phyloP scores from a whole-genome alignment of 2,113 vertebrate species.

The Tricholaema leucomelas region DNA sequence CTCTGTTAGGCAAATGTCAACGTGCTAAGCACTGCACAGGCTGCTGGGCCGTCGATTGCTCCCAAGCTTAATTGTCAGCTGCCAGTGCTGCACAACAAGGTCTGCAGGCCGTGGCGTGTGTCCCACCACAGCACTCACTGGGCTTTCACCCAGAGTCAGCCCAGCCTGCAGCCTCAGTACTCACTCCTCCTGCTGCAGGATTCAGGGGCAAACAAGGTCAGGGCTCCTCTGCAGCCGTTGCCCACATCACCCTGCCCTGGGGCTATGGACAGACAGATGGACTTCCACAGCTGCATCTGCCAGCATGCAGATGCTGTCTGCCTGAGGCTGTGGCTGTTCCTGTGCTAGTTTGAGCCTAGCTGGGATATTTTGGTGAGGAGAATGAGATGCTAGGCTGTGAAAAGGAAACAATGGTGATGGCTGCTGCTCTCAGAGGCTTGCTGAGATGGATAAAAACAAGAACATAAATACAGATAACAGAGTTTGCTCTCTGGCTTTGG shows the following conservation, averaged over 20 bases:
- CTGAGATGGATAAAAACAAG: too few species aligned
- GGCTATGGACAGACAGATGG: background rate
- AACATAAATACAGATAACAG: too few species aligned
- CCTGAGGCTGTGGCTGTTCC: background rate
- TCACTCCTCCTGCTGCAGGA: background rate
- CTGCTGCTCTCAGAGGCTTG: too few species aligned
- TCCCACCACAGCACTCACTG: background rate
- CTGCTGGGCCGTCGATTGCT: background rate
- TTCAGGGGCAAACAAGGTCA: accelerated
- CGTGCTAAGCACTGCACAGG: background rate
- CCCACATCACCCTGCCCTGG: background rate
- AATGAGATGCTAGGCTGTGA: too few species aligned
- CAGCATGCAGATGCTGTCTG: accelerated
- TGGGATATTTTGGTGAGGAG: too few species aligned
- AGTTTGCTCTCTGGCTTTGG: too few species aligned
- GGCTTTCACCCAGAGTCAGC: background rate
- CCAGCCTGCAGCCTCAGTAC: background rate
- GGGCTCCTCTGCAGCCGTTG: accelerated
- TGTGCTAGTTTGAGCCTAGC: too few species aligned
- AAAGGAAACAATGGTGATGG: too few species aligned
- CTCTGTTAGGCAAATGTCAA: background rate
- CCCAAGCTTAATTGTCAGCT: background rate
- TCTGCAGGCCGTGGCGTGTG: accelerated
- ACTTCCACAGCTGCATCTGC: too few species aligned
- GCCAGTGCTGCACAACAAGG: background rate